Conservation (phyloP, 2,797 vertebrate genomes). For the Typhlichthys eigenmanni region DNA sequence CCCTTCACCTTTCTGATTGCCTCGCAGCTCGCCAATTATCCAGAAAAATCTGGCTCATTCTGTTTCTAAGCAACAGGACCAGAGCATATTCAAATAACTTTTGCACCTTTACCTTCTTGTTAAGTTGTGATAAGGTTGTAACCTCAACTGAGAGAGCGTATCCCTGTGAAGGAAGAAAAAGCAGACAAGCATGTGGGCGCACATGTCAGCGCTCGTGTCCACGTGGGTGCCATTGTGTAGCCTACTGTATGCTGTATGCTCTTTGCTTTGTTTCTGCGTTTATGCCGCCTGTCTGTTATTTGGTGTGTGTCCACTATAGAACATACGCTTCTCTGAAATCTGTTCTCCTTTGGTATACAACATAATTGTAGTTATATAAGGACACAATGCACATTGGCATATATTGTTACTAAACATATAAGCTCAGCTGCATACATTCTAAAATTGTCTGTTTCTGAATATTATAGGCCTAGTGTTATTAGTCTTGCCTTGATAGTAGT, state of each 20-base stretch:
- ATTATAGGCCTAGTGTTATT: too few species aligned
- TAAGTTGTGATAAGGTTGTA: conserved; percentile 39
- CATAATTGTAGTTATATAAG: too few species aligned
- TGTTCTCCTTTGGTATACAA: too few species aligned
- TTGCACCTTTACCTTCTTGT: conserved; percentile 41
- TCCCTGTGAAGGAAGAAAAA: conserved; percentile 35
- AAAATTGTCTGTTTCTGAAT: too few species aligned
- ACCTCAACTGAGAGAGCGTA: conserved; percentile 36
- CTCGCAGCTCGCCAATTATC: conserved; percentile 66
- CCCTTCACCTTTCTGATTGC: conserved; percentile 69
- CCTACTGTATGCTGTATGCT: neutral
- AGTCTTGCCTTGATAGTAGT: conserved; percentile 28
- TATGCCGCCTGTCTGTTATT: neutral
- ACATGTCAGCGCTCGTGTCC: neutral
- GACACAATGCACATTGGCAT: too few species aligned
- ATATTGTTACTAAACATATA: too few species aligned
- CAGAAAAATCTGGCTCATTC: conserved; percentile 57
- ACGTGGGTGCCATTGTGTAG: neutral
- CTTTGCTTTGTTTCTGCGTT: neutral
- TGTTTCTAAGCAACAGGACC: conserved; percentile 71
- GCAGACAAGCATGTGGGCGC: conserved; percentile 19
- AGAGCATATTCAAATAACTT: conserved; percentile 48
- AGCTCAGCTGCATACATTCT: too few species aligned
- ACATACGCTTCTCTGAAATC: too few species aligned
- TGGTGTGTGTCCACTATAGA: neutral